Evolutionary conservation across 2,797 vertebrate species (phyloP), one percentile per base, ranked within the genome.

Genomic region (Anguilla megastoma): DNA sequence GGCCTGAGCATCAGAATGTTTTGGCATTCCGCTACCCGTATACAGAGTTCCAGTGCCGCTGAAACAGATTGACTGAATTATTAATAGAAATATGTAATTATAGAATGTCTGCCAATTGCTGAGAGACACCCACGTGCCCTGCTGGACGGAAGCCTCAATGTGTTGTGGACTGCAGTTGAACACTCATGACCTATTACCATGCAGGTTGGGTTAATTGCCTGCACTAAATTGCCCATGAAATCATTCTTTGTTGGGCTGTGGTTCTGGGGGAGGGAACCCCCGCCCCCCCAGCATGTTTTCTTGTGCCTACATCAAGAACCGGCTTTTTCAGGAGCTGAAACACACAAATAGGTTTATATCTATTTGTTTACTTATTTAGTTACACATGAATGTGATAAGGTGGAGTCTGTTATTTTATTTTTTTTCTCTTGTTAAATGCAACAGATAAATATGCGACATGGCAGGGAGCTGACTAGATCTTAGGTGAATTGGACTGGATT

Each of bases 391-490:
- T 84, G 82, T 21, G 74, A 79, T 79, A 24, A 41, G 74, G 12
- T 79, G 71, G 71, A 76, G 27, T 16, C 8, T 56, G 12, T 56
- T 56, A 14, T 14, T 56, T 14, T 71, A 27, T 71, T 71, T 71
- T 30, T 90, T 30, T 90, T 12, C 54, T 56, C 14, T 91, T 92
- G 88, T 87, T 92, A 92, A 88, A 91, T 93, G 92, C 94, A 86
- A 92, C 91, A 93, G 92, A 92, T 90, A 90, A 92, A 91, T 91
- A 91, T 89, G 91, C 86, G 86, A 89, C 52, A 90, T 83, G 89
- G 91, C 92, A 45, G 94, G 91, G 88, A 93, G 91, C 89, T 69
- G 90, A 90, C 87, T 89, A 89, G 92, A 90, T 66, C 60, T 88
- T 90, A 90, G 86, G 90, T 74, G 8, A 74, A 79, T 79, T 79